Base-by-base conservation (phyloP, 2,797 vertebrate genomes). In the Sebastes steindachneri region DNA sequence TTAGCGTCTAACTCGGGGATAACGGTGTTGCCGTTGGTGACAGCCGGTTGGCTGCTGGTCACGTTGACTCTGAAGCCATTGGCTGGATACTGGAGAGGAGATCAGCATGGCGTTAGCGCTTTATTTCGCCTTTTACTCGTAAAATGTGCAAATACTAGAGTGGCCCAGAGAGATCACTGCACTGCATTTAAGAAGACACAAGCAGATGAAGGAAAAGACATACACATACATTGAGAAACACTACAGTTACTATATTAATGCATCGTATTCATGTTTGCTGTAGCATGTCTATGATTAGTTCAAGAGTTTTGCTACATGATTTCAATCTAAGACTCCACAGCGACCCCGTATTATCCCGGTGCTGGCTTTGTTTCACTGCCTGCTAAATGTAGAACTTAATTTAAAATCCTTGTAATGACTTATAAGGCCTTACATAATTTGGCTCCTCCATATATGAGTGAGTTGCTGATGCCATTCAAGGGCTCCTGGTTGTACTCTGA, bases 51-150 rank as follows among this genome's bases (percentile, higher is more conserved):
- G 82, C 60, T 89, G 81, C 71, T 70, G 31, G 87, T 58, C 21
- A 65, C 1, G n/a, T 75, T 76, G 62, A 93, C 89, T 84, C 63
- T 91, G 84, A 91, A 84, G 65, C 91, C 94, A 67, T 94, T 95
- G 63, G 73, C 75, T 45, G 93, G 91, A 93, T 68, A 69, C 95
- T 96, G 80, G 35, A 68, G 72, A 71, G 25, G 58, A 88, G 25
- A 75, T 28, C 12, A 77, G 41, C 1, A 45, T 45, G 5, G 26
- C 3, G 57, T 75, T 48, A 82, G 67, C 53, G 7, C 23, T 29
- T 28, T 7, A 28, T 41, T 80, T 75, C 14, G 33, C 2, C 25
- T 82, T 72, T 68, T 41, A 58, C 9, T 19, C 0, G 0, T n/a
- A n/a, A 41, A 45, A 71, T 35, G 9, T 1, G 2, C 17, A 68